These are phyloP conservation scores for Drosophila helvetica DNA, from an alignment of 2,888 invertebrate species.

Conservation along the genomic window DNA sequence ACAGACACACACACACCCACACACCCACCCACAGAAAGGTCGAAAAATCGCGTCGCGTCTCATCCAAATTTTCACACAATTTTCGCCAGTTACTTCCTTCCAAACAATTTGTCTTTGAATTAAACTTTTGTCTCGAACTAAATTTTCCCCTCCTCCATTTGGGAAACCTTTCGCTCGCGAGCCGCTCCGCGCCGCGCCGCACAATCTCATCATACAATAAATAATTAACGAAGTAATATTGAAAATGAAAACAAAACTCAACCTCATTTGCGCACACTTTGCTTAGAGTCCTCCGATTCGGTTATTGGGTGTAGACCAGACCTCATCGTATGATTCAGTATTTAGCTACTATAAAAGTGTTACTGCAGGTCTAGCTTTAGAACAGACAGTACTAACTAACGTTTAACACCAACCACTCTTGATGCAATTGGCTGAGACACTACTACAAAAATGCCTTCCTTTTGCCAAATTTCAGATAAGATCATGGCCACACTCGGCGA, in stretches of 20 bases:
- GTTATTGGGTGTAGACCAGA: constrained; percentile 43
- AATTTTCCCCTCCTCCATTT: constrained; percentile 1
- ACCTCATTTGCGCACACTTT: constrained; percentile 48
- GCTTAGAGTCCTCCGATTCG: constrained; percentile 46
- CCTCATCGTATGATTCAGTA: constrained; percentile 22
- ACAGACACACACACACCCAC: constrained; percentile 5
- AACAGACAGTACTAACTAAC: constrained; percentile 29
- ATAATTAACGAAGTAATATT: constrained; percentile 66
- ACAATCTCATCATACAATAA: constrained; percentile 2
- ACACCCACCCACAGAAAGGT: constrained; percentile 4
- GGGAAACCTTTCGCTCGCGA: constrained; percentile 22
- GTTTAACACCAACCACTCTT: constrained; percentile 26
- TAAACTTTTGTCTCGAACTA: constrained; percentile 20
- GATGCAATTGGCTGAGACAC: constrained; percentile 9
- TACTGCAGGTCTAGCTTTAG: constrained; percentile 61
- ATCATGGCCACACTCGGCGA: constrained; percentile 99
- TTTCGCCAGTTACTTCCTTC: constrained; percentile 33
- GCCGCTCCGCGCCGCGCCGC: background rate
- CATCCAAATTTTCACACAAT: constrained; percentile 37
- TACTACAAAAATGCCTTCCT: constrained; percentile 63
- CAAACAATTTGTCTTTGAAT: constrained; percentile 31
- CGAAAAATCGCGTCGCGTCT: constrained; percentile 8
- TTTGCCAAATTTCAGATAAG: constrained; percentile 94
- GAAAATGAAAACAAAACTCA: constrained; percentile 51
- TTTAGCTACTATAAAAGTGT: constrained; percentile 37